These are phyloP conservation scores for Pyralis farinalis DNA, from an alignment of 2,888 invertebrate genomes.

Conservation along the genomic window DNA sequence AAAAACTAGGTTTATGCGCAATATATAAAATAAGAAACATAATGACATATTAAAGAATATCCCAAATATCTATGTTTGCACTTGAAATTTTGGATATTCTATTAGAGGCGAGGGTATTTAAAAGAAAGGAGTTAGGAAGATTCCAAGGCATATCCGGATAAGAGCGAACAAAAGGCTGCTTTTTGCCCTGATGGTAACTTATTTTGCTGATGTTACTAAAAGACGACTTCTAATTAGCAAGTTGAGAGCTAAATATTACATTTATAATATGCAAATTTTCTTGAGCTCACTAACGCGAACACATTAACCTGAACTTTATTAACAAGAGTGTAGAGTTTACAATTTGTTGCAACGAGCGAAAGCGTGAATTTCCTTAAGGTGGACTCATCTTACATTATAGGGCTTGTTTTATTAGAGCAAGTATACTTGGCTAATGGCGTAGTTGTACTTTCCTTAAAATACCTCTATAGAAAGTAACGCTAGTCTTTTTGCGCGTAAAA, in stretches of 20 bases:
- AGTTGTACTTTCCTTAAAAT: conserved; percentile 12
- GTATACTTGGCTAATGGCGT: conserved; percentile 20
- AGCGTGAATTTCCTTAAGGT: conserved; percentile 40
- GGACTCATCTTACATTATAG: conserved; percentile 46
- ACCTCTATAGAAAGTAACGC: conserved; percentile 17
- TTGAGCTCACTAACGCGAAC: conserved; percentile 36
- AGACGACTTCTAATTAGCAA: conserved; percentile 76
- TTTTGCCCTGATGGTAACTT: no score
- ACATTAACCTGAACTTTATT: conserved; percentile 47
- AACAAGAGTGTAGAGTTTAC: conserved; percentile 28
- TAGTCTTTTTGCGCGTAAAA: no score
- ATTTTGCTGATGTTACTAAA: conserved; percentile 49
- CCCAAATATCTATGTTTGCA: no score
- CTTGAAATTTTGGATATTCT: no score
- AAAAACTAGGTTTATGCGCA: no score
- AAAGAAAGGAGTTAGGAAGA: no score
- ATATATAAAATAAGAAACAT: no score
- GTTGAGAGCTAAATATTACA: conserved; percentile 78
- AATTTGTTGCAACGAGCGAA: conserved; percentile 24
- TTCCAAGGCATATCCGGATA: no score
- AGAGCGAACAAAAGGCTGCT: not conserved
- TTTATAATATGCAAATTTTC: conserved; percentile 78
- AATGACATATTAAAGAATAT: no score
- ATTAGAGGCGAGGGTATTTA: no score
- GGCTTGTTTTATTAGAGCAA: conserved; percentile 19